phyloP scores from a whole-genome alignment of 2,888 invertebrate species.

The Panzeria rudis region DNA sequence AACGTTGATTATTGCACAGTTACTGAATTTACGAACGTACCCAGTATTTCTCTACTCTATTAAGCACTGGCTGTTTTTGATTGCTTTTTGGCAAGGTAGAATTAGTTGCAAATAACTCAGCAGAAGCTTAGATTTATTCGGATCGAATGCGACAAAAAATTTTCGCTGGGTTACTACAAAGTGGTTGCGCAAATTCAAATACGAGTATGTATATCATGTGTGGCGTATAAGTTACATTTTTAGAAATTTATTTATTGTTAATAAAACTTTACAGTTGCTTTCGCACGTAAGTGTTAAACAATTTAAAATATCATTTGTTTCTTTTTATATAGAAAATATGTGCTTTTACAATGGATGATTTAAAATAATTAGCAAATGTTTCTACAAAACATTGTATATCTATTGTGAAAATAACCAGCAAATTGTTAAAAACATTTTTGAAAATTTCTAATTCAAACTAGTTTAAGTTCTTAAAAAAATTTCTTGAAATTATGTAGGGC shows the following conservation, averaged over 20 bases:
- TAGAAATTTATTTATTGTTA: constrained; percentile 1
- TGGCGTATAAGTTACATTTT: constrained; percentile 27
- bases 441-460: neutral
- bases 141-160: too few relatives aligned
- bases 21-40: too few relatives aligned
- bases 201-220: neutral
- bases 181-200: constrained; percentile 2
- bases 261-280: constrained; percentile 40
- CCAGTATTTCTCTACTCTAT: too few relatives aligned
- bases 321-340: neutral
- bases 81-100: too few relatives aligned
- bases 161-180: neutral
- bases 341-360: neutral
- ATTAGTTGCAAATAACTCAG: too few relatives aligned
- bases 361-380: constrained; percentile 3
- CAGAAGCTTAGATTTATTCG: too few relatives aligned
- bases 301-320: neutral
- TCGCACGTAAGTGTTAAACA: constrained; percentile 27
- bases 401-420: neutral
- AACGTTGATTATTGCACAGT: too few relatives aligned
- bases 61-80: too few relatives aligned
- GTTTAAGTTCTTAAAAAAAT: too few relatives aligned
- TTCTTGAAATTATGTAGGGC: too few relatives aligned
- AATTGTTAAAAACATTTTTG: neutral
- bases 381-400: neutral